A percentile compares a stretch with the other conserved stretches of the same genome.
Evolutionary conservation across 2,113 vertebrate genomes (phyloP).

Genomic region (Lutjanus erythropterus): DNA sequence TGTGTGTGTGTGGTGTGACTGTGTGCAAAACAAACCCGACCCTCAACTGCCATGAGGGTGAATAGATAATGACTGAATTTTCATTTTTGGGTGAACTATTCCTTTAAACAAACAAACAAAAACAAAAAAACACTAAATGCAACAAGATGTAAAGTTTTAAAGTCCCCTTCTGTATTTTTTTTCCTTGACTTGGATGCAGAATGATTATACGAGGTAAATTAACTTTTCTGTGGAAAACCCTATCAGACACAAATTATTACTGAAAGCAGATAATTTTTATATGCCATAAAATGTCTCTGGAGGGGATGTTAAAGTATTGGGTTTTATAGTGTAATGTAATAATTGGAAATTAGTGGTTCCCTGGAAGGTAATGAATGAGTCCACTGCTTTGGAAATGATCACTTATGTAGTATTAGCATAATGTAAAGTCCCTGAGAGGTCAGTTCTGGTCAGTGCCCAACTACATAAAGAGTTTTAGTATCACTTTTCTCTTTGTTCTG

Average conservation of each 20-base stretch:
- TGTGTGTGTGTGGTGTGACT: too few relatives aligned
- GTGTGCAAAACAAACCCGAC: too few relatives aligned
- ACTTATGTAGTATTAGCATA: background rate
- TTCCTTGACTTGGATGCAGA: background rate
- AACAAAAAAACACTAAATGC: too few relatives aligned
- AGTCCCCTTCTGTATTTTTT: too few relatives aligned
- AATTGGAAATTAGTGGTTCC: background rate
- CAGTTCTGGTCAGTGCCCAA: background rate
- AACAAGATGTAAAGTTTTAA: too few relatives aligned
- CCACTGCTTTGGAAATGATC: background rate
- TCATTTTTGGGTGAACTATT: too few relatives aligned
- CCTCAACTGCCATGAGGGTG: too few relatives aligned
- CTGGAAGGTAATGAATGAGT: background rate
- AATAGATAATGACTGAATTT: too few relatives aligned
- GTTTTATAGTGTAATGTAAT: background rate
- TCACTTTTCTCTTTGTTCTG: background rate
- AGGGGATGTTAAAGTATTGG: background rate
- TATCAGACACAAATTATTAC: background rate
- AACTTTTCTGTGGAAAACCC: background rate
- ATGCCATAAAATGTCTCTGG: background rate
- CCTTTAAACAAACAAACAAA: too few relatives aligned
- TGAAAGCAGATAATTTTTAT: background rate
- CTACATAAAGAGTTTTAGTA: background rate
- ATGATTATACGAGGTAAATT: background rate
- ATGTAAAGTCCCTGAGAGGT: background rate